A percentile compares a stretch with the other conserved stretches of the same genome.
These are phyloP conservation scores for Meda fulgida DNA, from an alignment of 2,797 vertebrate genomes.

Conservation along the genomic window DNA sequence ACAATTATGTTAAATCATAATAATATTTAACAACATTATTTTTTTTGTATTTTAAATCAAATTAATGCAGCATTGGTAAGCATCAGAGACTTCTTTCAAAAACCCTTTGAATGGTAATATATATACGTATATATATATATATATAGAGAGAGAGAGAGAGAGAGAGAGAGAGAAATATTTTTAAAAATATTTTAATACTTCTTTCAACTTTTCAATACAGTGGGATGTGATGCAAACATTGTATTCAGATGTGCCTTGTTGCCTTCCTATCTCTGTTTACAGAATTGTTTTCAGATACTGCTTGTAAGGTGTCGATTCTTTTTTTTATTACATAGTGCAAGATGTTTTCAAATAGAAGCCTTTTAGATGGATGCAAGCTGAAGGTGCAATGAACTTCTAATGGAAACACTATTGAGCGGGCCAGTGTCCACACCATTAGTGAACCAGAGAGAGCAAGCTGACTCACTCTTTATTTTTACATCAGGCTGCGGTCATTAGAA, in stretches of 20 bases:
- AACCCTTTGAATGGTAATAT: not conserved
- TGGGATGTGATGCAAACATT: not conserved
- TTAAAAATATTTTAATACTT: too few relatives aligned
- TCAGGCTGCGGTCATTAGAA: slow-evolving; percentile 39
- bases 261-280: not conserved
- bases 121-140: not conserved
- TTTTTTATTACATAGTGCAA: not conserved
- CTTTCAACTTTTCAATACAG: too few relatives aligned
- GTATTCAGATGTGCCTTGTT: not conserved
- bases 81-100: not conserved
- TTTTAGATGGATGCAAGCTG: slow-evolving; percentile 23
- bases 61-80: not conserved
- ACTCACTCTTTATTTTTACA: slow-evolving; percentile 26
- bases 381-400: slow-evolving; percentile 21
- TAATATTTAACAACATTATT: not conserved
- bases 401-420: slow-evolving; percentile 10
- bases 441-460: slow-evolving; percentile 1
- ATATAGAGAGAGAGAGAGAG: not conserved
- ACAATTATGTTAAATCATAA: not conserved
- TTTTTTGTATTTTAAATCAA: not conserved
- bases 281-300: not conserved
- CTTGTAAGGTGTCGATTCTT: not conserved
- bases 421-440: slow-evolving; percentile 28
- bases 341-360: slow-evolving; percentile 17
- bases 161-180: too few relatives aligned